Evolutionary conservation across 1,140 invertebrate species (phyloP).

Genomic region (Drosophila pseudoananassae): DNA sequence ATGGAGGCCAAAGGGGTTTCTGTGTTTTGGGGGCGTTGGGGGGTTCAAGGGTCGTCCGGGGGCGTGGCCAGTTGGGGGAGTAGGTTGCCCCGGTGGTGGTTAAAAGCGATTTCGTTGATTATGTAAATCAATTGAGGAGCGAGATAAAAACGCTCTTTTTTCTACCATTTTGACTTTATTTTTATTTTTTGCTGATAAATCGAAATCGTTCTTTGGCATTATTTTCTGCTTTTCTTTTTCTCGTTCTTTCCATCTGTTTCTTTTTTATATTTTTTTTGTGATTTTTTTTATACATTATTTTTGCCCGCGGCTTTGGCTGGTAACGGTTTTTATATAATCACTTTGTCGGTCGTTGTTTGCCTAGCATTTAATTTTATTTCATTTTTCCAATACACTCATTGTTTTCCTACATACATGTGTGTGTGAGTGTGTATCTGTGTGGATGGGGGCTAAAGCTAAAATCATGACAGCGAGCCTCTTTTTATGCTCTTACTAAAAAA

Average conservation of each 20-base stretch:
- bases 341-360: constrained; percentile 49
- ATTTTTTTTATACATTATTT: constrained; percentile 29
- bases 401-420: constrained; percentile 12
- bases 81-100: constrained; percentile 14
- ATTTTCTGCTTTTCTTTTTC: constrained; percentile 54
- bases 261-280: constrained; percentile 24
- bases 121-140: constrained; percentile 77
- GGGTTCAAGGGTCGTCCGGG: too few relatives aligned
- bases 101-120: constrained; percentile 72
- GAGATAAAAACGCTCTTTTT: constrained; percentile 65
- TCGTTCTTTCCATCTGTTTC: constrained; percentile 9
- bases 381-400: constrained; percentile 42
- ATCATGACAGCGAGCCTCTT: constrained; percentile 55
- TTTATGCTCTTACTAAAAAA: constrained; percentile 27
- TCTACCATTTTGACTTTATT: constrained; percentile 6
- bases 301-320: constrained; percentile 40
- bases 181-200: constrained; percentile 70
- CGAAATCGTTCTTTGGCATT: constrained; percentile 72
- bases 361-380: constrained; percentile 53
- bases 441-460: constrained; percentile 27
- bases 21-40: not conserved
- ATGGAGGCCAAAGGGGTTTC: not conserved
- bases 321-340: constrained; percentile 62
- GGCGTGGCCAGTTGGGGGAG: not conserved
- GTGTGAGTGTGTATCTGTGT: constrained; percentile 8